Base-by-base conservation (phyloP, 1,140 invertebrate genomes). In the Papilio helenus region DNA sequence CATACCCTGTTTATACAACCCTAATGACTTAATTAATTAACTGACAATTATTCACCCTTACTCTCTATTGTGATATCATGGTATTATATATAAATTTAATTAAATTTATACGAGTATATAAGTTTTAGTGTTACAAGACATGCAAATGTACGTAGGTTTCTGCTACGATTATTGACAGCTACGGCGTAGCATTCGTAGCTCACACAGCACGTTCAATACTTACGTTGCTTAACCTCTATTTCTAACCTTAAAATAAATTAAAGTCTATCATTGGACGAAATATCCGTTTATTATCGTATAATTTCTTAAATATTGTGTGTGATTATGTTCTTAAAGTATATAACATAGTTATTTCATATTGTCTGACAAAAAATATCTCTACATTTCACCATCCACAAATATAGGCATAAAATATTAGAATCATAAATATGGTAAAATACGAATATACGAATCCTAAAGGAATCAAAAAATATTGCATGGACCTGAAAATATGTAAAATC, bases 401-500 rank as follows among this genome's bases (percentile, higher is more conserved):
- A 34, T 61, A 61, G 12, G 14, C 26, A 16, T 68, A 26, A 65
- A 65, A 29, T 65, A 65, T 65, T 26, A 26, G 3, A 16, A 29
- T 1, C 9, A 65, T 14, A 16, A 12, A 61, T 61, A 61, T 26
- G 3, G 23, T 61, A 61, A 29, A 58, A 29, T 26, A 65, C 26
- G 61, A 29, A 65, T 29, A 4, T 68, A 34, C 26, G 5, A 68
- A 29, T 68, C 61, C 61, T 29, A 68, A 55, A 55, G 51, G 51
- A 55, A 20, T 55, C 51, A 9, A 68, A 58, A 68, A 68, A 68
- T 68, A 68, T 68, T 29, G 61, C 26, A 29, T 29, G 7, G 10
- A 68, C 26, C 26, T 49, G 49, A 74, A 74, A 49, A 74, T 74
- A 74, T 74, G 72, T 23, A 23, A 73, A 73, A 23, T 44, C 72